Percentiles rank a stretch among this genome's conserved stretches.
Evolutionary conservation across 2,797 vertebrate genomes (phyloP).

Genomic region (Chiroxiphia lanceolata): DNA sequence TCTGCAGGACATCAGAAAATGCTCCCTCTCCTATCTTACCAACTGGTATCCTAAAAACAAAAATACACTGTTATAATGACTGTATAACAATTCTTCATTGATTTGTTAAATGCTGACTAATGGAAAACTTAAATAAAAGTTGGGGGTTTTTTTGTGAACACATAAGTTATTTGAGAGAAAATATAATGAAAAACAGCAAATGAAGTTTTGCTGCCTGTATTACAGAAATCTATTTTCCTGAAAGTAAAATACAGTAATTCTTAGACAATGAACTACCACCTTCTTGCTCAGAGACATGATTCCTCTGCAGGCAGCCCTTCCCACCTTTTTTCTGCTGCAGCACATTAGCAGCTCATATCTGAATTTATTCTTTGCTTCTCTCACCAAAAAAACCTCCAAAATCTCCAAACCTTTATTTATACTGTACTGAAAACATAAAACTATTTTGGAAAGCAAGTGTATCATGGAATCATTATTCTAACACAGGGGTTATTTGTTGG

Average conservation of each 20-base stretch:
- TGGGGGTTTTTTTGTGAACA: not conserved
- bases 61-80: not conserved
- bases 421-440: not conserved
- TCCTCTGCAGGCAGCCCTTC: not conserved
- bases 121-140: not conserved
- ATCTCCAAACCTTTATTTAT: not conserved
- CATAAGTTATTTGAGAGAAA: not conserved
- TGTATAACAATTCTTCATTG: not conserved
- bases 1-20: conserved; percentile 88
- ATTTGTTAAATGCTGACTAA: not conserved
- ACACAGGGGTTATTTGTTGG: not conserved
- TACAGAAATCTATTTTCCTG: not conserved
- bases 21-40: conserved; percentile 89
- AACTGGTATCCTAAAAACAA: conserved; percentile 81
- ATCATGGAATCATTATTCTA: not conserved
- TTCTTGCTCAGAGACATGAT: not conserved
- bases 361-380: not conserved
- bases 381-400: not conserved
- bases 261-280: not conserved
- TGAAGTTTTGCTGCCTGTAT: not conserved
- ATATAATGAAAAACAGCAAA: not conserved
- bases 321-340: not conserved
- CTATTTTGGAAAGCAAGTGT: not conserved
- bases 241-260: not conserved
- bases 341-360: not conserved